A percentile compares a stretch with the other conserved stretches of the same genome.
Evolutionary conservation across 1,140 invertebrate species (phyloP).

Genomic region (Yoshiicerus persimilis): DNA sequence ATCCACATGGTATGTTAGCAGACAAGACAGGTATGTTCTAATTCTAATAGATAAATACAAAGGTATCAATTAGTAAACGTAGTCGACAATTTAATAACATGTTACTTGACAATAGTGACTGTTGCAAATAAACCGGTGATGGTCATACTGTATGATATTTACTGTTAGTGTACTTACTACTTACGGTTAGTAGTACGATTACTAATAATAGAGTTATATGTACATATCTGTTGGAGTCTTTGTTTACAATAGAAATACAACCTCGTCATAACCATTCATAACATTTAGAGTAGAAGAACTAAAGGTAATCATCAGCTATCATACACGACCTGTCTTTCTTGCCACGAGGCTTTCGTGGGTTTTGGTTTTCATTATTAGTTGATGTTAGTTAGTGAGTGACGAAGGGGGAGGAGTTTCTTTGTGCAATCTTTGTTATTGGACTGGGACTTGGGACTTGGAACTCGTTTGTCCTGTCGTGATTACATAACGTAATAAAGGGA

Average conservation of each 20-base stretch:
- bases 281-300: not conserved
- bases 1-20: not conserved
- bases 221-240: not conserved
- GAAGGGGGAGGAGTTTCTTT: not conserved
- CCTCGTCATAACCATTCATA: not conserved
- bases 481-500: not conserved
- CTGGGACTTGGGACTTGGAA: not conserved
- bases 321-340: constrained; percentile 11
- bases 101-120: not conserved
- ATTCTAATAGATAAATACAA: not conserved
- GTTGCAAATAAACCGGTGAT: no score
- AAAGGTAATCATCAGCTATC: not conserved
- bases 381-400: not conserved
- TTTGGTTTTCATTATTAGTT: not conserved
- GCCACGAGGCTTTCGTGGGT: not conserved
- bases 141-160: no score
- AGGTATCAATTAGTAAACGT: not conserved
- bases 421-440: not conserved
- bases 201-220: not conserved
- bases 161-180: no score
- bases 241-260: not conserved
- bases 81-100: not conserved
- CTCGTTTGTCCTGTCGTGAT: not conserved
- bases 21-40: not conserved
- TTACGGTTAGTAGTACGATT: no score